These are phyloP conservation scores for Linnaemya vulpina DNA, from an alignment of 2,888 invertebrate genomes.

Conservation along the genomic window DNA sequence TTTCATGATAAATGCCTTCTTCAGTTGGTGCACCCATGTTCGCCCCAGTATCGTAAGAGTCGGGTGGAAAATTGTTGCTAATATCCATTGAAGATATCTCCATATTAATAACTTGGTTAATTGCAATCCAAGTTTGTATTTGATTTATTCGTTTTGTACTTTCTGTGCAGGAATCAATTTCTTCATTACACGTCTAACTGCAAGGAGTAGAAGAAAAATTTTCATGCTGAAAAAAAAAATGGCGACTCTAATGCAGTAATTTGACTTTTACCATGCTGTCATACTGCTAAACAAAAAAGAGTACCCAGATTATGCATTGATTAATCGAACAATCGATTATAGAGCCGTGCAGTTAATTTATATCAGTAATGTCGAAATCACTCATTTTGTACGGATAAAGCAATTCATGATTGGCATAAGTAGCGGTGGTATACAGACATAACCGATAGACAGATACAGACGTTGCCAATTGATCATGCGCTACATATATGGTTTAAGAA, in stretches of 20 bases:
- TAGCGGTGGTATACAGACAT: no score
- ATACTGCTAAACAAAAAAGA: no score
- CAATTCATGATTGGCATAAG: no score
- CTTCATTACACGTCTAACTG: conserved; percentile 2
- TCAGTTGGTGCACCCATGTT: conserved; percentile 70
- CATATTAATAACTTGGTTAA: conserved; percentile 51
- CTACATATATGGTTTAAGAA: no score
- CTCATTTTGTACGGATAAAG: no score
- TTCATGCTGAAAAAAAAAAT: conserved; percentile 63
- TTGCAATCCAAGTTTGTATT: neutral
- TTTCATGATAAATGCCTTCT: conserved; percentile 75
- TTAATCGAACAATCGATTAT: no score
- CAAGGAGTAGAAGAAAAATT: conserved; percentile 39
- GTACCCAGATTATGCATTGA: no score
- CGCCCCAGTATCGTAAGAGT: conserved; percentile 46
- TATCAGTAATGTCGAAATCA: no score
- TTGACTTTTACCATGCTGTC: no score
- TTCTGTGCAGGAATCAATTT: neutral
- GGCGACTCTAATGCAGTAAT: conserved; percentile 48
- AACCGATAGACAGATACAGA: no score
- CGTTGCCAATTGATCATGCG: no score
- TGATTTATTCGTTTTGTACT: neutral
- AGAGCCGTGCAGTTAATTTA: no score
- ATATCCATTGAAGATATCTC: conserved; percentile 50
- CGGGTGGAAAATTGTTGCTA: conserved; percentile 40